Percentiles rank a stretch among this genome's conserved stretches.
phyloP scores from a whole-genome alignment of 2,888 invertebrate species.

The Ectemnius continuus region DNA sequence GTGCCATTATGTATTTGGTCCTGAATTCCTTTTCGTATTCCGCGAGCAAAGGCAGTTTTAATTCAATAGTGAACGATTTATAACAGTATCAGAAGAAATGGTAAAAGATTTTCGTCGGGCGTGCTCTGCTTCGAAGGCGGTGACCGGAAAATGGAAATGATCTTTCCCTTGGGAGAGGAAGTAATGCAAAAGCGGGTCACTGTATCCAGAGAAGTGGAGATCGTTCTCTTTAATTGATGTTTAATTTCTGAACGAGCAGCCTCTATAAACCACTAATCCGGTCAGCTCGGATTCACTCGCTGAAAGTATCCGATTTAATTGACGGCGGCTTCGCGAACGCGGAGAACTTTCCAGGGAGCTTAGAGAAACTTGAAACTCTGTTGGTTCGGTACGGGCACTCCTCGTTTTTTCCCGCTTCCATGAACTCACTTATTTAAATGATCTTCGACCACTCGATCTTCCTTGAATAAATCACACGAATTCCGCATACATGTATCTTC shows the following conservation, averaged over 20 bases:
- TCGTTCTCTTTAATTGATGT: conserved; percentile 2
- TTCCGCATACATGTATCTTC: conserved; percentile 13
- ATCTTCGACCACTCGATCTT: background rate
- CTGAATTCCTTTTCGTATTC: background rate
- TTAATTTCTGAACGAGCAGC: background rate
- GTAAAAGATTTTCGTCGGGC: too few species aligned
- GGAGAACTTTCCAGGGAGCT: background rate
- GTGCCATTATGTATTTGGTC: conserved; percentile 23
- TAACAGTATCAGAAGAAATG: too few species aligned
- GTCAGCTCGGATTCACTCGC: conserved; percentile 1
- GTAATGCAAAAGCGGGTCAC: background rate
- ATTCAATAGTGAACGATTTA: too few species aligned
- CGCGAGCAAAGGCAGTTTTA: too few species aligned
- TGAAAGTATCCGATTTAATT: background rate
- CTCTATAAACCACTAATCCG: background rate
- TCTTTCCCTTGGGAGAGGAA: background rate
- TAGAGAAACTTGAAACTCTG: conserved; percentile 1
- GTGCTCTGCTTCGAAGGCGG: background rate
- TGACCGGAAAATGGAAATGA: background rate
- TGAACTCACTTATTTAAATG: conserved; percentile 3
- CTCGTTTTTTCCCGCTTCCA: background rate
- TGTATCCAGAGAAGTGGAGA: too few species aligned
- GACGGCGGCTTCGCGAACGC: background rate
- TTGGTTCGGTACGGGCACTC: background rate
- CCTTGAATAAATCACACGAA: conserved; percentile 9